Percentiles rank a stretch among this genome's conserved stretches.
These are phyloP conservation scores for Diarsia mendica DNA, from an alignment of 2,888 invertebrate genomes.

Conservation along the genomic window DNA sequence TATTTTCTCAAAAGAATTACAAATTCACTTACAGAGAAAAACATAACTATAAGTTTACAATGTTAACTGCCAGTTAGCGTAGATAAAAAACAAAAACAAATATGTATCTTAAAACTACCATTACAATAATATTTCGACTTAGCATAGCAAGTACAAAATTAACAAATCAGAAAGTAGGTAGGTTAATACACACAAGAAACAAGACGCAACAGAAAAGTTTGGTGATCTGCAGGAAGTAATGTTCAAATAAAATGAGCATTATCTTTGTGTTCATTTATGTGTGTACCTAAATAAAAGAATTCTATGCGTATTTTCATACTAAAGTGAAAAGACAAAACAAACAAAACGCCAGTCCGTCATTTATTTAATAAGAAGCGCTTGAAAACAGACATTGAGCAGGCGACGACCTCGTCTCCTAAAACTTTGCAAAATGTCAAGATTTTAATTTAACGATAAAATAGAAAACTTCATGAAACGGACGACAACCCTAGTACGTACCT, in stretches of 20 bases:
- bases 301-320: background rate
- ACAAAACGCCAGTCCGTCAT: slow-evolving; percentile 21
- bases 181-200: no score
- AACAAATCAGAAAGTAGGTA: no score
- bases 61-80: no score
- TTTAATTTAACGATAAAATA: slow-evolving; percentile 51
- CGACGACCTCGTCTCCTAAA: slow-evolving; percentile 40
- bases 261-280: background rate
- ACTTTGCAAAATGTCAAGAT: slow-evolving; percentile 56
- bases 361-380: slow-evolving; percentile 5
- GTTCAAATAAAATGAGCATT: background rate
- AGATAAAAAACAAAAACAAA: no score
- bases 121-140: no score
- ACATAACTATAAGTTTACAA: no score
- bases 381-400: slow-evolving; percentile 35
- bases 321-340: slow-evolving; percentile 18
- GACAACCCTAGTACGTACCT: background rate
- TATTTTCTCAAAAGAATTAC: no score
- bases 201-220: no score
- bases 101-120: no score
- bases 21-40: no score
- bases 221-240: no score
- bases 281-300: background rate
- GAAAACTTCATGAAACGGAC: slow-evolving; percentile 33
- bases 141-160: no score